These are phyloP conservation scores for Takifugu ocellatus DNA, from an alignment of 2,797 vertebrate species.

Conservation along the genomic window DNA sequence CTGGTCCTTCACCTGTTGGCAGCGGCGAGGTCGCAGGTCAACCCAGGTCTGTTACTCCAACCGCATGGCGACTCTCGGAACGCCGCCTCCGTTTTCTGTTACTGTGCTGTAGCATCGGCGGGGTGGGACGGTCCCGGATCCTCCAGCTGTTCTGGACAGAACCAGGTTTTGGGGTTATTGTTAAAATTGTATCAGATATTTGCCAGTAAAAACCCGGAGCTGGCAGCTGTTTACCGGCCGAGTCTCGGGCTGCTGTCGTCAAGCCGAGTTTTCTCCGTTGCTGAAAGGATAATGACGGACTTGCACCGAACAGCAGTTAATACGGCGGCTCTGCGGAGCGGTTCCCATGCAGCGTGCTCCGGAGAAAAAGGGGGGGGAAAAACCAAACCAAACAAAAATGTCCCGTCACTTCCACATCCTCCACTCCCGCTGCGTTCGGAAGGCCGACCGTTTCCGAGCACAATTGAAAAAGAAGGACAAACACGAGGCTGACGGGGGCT, in stretches of 20 bases:
- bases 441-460: constrained; percentile 11
- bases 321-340: constrained; percentile 6
- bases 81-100: too few relatives aligned
- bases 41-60: constrained; percentile 68
- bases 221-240: constrained; percentile 46
- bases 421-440: constrained; percentile 2
- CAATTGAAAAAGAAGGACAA: constrained; percentile 24
- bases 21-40: constrained; percentile 73
- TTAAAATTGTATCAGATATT: constrained; percentile 42
- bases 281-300: constrained; percentile 40
- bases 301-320: constrained; percentile 17
- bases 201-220: constrained; percentile 46
- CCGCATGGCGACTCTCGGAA: too few relatives aligned
- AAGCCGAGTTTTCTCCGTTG: constrained; percentile 29
- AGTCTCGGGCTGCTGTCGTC: constrained; percentile 32
- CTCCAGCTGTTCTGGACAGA: constrained; percentile 43
- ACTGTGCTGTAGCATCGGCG: too few relatives aligned
- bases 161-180: constrained; percentile 37
- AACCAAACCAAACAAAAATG: constrained; percentile 1
- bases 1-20: constrained; percentile 66
- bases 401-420: constrained; percentile 49
- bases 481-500: constrained; percentile 17
- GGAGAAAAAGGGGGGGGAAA: constrained; percentile 10
- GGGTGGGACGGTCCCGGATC: too few relatives aligned
- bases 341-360: too few relatives aligned